Conservation (phyloP, 2,113 vertebrate genomes). For the Nematolebias whitei region DNA sequence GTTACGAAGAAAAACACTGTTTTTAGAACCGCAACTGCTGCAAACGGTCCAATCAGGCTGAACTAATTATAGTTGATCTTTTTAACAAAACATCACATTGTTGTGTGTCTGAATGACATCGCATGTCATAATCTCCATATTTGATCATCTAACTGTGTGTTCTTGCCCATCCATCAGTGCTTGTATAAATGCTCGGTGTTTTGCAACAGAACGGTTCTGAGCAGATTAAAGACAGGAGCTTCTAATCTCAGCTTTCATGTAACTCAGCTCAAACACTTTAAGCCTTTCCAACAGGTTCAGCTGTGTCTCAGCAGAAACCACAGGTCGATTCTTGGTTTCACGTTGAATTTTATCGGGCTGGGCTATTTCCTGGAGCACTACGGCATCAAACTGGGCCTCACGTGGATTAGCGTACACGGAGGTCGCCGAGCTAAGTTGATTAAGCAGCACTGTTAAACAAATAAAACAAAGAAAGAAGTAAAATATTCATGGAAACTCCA, state of each 20-base stretch:
- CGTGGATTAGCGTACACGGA: background rate
- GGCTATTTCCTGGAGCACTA: background rate
- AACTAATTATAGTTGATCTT: no score
- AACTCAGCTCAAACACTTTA: background rate
- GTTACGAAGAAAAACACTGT: no score
- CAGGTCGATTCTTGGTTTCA: no score
- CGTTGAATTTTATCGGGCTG: background rate
- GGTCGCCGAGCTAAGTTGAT: conserved; percentile 9
- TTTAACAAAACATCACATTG: no score
- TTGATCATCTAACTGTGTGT: background rate
- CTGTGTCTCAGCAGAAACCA: no score
- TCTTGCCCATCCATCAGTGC: background rate
- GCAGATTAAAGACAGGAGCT: conserved; percentile 46
- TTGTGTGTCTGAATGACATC: no score
- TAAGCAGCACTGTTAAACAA: background rate
- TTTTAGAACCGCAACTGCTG: no score
- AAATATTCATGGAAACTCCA: background rate
- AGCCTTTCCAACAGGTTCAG: background rate
- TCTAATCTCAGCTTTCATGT: conserved; percentile 2
- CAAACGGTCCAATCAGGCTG: no score
- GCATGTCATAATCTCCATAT: background rate
- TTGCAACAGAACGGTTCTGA: conserved; percentile 15
- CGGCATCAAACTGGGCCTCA: background rate
- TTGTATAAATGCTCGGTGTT: background rate
- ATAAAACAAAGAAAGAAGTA: background rate